Evolutionary conservation across 2,797 vertebrate species (phyloP).

Genomic region (Epinephelus awoara): DNA sequence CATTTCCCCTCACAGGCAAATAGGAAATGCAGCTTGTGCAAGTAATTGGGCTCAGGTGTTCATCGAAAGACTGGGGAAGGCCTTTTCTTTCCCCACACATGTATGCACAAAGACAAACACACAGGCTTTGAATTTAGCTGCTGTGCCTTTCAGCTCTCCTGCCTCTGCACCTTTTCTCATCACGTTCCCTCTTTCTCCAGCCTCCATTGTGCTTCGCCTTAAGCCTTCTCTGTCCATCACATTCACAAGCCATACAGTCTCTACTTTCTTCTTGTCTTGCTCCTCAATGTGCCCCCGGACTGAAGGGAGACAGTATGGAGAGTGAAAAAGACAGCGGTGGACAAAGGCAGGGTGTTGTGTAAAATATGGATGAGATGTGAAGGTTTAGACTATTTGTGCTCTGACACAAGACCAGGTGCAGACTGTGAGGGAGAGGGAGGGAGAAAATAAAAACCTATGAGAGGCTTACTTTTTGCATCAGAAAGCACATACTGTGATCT

Average conservation of each 20-base stretch:
- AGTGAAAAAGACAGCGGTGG: constrained; percentile 16
- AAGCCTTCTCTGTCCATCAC: constrained; percentile 25
- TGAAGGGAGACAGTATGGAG: constrained; percentile 22
- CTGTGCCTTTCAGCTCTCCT: background rate
- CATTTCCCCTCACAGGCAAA: constrained; percentile 12
- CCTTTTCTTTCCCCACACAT: background rate
- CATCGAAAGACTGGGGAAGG: constrained; percentile 20
- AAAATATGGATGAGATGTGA: constrained; percentile 56
- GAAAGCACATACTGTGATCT: constrained; percentile 25
- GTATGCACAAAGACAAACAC: constrained; percentile 1
- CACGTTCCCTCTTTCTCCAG: constrained; percentile 3
- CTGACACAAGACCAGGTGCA: background rate
- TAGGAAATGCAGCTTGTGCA: constrained; percentile 24
- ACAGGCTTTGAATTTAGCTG: constrained; percentile 11
- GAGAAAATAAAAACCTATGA: constrained; percentile 29
- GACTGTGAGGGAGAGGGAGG: background rate
- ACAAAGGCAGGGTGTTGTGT: constrained; percentile 33
- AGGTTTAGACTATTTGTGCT: constrained; percentile 23
- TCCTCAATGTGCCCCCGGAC: background rate
- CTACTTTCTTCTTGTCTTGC: constrained; percentile 5
- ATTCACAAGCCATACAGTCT: background rate
- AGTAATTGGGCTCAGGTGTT: constrained; percentile 56
- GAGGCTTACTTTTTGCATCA: constrained; percentile 22
- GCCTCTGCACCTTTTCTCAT: constrained; percentile 2
- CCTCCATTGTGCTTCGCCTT: constrained; percentile 9